Evolutionary conservation across 2,888 invertebrate species (phyloP).

Genomic region (Octonoba sinensis): DNA sequence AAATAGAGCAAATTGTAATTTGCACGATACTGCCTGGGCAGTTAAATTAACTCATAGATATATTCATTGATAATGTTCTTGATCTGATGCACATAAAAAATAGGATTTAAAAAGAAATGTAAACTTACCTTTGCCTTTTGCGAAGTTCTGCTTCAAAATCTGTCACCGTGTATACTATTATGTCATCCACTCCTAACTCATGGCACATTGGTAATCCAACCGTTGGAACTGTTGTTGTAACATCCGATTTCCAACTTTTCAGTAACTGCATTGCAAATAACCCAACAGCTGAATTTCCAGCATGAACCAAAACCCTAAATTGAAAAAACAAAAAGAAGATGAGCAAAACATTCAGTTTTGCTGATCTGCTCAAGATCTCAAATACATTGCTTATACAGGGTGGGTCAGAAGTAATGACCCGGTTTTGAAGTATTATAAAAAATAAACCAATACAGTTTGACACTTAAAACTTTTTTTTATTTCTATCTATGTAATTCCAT

Average conservation of each 20-base stretch:
- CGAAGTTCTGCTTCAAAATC: conserved; percentile 66
- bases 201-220: conserved; percentile 75
- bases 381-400: no score
- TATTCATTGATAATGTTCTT: conserved; percentile 4
- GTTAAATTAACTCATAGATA: no score
- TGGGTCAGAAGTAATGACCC: no score
- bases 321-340: neutral
- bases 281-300: conserved; percentile 76
- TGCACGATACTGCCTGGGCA: no score
- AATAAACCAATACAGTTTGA: no score
- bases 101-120: neutral
- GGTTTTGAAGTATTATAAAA: no score
- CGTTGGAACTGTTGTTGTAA: conserved; percentile 74
- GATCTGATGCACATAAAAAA: neutral
- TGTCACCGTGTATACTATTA: conserved; percentile 70
- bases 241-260: conserved; percentile 75
- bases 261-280: conserved; percentile 76
- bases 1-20: no score
- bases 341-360: no score
- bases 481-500: no score
- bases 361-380: no score
- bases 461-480: no score
- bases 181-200: conserved; percentile 75
- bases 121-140: conserved; percentile 65
- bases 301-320: conserved; percentile 75